Evolutionary conservation across 92 coral and sea anemone species (phyloP).

Genomic region (Bergia sp.): DNA sequence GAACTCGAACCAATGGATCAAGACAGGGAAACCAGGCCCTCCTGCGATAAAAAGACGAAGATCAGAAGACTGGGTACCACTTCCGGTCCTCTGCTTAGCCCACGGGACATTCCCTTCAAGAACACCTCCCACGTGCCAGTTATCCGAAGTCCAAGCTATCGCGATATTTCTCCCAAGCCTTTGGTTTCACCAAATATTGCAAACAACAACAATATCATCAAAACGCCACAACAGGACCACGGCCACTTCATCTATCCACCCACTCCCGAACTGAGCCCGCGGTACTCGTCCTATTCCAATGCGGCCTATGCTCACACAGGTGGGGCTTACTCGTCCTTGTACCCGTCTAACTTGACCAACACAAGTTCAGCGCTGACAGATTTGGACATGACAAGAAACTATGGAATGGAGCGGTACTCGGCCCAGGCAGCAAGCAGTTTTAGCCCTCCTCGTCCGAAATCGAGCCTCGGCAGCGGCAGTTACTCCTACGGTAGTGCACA

Average conservation of each 20-base stretch:
- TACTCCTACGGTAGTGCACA: slow-evolving; percentile 62
- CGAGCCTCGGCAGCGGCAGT: slow-evolving; percentile 63
- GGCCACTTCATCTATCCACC: slow-evolving; percentile 89
- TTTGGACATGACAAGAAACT: slow-evolving; percentile 81
- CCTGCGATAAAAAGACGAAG: slow-evolving; percentile 51
- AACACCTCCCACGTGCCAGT: slow-evolving; percentile 49
- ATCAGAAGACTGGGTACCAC: slow-evolving; percentile 72
- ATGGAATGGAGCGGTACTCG: slow-evolving; percentile 74
- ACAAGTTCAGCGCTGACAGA: slow-evolving; percentile 61
- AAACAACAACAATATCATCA: slow-evolving; percentile 68
- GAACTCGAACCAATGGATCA: slow-evolving; percentile 68
- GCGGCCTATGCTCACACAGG: slow-evolving; percentile 62
- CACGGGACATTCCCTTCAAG: slow-evolving; percentile 61
- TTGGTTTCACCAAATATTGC: slow-evolving; percentile 67
- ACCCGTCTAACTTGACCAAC: slow-evolving; percentile 55
- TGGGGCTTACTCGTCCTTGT: slow-evolving; percentile 64
- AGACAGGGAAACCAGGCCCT: slow-evolving; percentile 47
- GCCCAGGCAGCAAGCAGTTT: slow-evolving; percentile 56
- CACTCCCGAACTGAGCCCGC: slow-evolving; percentile 84
- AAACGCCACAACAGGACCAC: slow-evolving; percentile 74
- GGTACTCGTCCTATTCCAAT: slow-evolving; percentile 70
- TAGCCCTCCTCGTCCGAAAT: slow-evolving; percentile 74
- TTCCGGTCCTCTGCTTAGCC: slow-evolving; percentile 72
- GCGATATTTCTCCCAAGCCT: slow-evolving; percentile 74
- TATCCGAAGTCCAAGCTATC: slow-evolving; percentile 61